These are phyloP conservation scores for Columba guinea DNA, from an alignment of 2,797 vertebrate species.

Conservation along the genomic window DNA sequence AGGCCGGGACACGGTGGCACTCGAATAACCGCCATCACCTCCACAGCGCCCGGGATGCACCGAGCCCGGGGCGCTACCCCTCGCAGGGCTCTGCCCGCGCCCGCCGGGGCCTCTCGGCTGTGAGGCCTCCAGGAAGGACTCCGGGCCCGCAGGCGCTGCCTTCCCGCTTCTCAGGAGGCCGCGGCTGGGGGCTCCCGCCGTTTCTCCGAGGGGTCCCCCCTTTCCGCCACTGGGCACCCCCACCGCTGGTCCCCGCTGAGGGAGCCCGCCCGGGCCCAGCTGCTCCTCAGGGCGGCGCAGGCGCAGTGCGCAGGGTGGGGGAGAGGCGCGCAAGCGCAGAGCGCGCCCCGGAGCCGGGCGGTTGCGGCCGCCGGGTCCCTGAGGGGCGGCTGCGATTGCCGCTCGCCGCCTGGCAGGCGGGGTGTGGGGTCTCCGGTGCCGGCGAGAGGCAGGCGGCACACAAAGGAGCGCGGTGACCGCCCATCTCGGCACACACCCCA, in stretches of 20 bases:
- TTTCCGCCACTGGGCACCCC: not conserved
- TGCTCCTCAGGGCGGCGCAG: not conserved
- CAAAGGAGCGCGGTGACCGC: not conserved
- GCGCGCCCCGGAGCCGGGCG: not conserved
- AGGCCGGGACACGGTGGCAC: not conserved
- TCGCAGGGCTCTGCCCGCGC: not conserved
- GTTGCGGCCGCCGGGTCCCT: not conserved
- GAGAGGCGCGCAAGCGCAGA: not conserved
- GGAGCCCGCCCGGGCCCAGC: not conserved
- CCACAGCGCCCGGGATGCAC: too few relatives aligned
- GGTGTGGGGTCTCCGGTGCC: not conserved
- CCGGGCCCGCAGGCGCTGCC: not conserved
- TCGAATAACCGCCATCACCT: fast-evolving
- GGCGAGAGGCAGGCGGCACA: not conserved
- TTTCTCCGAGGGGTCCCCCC: too few relatives aligned
- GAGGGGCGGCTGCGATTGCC: not conserved
- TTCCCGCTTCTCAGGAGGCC: not conserved
- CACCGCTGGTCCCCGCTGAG: not conserved
- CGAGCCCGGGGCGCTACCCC: not conserved
- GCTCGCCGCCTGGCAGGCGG: not conserved
- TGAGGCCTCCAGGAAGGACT: not conserved
- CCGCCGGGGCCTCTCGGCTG: not conserved
- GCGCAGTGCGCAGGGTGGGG: not conserved
- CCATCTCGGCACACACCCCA: not conserved
- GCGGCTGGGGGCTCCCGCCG: not conserved